Percentiles rank a stretch among this genome's conserved stretches.
phyloP scores from a whole-genome alignment of 2,113 vertebrate genomes.

The Epinephelus lanceolatus region DNA sequence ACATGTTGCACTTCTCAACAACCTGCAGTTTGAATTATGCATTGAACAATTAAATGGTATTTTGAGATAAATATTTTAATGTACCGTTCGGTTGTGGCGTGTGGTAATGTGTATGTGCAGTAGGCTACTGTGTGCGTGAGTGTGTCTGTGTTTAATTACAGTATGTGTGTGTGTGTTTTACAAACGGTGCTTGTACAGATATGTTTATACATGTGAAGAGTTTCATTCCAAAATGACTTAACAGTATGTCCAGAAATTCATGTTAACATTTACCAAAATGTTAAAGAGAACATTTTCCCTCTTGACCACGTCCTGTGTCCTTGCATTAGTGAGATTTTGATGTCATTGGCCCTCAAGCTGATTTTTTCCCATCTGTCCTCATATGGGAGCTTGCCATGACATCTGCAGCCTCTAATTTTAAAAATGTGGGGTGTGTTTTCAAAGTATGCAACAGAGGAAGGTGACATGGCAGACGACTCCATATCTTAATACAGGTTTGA shows the following conservation, averaged over 20 bases:
- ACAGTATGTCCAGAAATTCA: neutral
- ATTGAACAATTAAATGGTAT: neutral
- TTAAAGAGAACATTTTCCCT: too few relatives aligned
- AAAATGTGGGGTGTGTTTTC: neutral
- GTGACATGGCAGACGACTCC: neutral
- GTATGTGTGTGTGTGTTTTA: slow-evolving; percentile 8
- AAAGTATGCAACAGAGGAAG: neutral
- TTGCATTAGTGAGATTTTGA: neutral
- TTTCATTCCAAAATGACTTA: slow-evolving; percentile 37
- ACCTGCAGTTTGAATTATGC: neutral
- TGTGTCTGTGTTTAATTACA: neutral
- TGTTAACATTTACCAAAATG: too few relatives aligned
- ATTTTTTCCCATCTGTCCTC: neutral
- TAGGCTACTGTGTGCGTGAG: slow-evolving; percentile 7
- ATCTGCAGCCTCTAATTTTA: neutral
- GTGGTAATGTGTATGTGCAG: slow-evolving; percentile 15
- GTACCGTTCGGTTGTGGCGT: neutral
- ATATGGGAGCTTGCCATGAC: neutral
- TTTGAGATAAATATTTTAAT: neutral
- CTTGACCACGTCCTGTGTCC: neutral
- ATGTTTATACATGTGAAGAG: slow-evolving; percentile 1
- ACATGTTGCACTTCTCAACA: neutral
- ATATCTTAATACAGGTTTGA: too few relatives aligned
- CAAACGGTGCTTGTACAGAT: slow-evolving; percentile 1
- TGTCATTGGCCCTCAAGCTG: neutral